phyloP scores from a whole-genome alignment of 2,888 invertebrate genomes.

The Schrankia costaestrigalis region DNA sequence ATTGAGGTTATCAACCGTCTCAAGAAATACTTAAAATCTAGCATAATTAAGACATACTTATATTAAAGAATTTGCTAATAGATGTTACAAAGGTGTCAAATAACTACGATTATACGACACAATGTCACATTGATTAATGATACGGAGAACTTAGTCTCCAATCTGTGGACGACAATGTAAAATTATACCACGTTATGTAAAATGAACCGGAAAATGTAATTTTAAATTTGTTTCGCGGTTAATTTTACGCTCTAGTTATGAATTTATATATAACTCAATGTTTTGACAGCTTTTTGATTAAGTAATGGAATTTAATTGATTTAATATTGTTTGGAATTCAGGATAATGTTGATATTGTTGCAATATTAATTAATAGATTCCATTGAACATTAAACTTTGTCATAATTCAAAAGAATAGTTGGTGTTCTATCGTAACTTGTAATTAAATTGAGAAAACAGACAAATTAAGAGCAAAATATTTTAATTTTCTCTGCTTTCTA shows the following conservation, averaged over 20 bases:
- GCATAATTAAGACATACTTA: too few species aligned
- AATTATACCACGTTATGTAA: conserved; percentile 14
- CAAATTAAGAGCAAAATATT: too few species aligned
- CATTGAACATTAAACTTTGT: too few species aligned
- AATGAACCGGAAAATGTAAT: conserved; percentile 25
- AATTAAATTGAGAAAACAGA: too few species aligned
- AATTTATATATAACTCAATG: conserved; percentile 23
- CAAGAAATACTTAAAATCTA: too few species aligned
- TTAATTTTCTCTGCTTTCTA: too few species aligned
- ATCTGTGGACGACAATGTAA: conserved; percentile 11
- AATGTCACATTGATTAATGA: conserved; percentile 17
- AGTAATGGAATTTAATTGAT: conserved; percentile 9
- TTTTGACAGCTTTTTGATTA: conserved; percentile 18
- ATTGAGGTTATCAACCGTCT: too few species aligned
- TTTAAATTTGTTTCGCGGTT: conserved; percentile 23
- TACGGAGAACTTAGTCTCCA: conserved; percentile 16
- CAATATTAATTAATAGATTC: too few species aligned
- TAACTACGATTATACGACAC: conserved; percentile 1
- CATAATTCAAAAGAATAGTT: too few species aligned
- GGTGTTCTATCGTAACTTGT: too few species aligned
- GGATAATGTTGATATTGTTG: conserved; percentile 2
- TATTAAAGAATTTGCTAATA: too few species aligned
- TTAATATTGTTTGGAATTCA: conserved; percentile 3
- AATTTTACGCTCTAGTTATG: conserved; percentile 23
- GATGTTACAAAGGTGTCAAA: conserved; percentile 1